Conservation (phyloP, 2,888 invertebrate species). For the Boloria selene region DNA sequence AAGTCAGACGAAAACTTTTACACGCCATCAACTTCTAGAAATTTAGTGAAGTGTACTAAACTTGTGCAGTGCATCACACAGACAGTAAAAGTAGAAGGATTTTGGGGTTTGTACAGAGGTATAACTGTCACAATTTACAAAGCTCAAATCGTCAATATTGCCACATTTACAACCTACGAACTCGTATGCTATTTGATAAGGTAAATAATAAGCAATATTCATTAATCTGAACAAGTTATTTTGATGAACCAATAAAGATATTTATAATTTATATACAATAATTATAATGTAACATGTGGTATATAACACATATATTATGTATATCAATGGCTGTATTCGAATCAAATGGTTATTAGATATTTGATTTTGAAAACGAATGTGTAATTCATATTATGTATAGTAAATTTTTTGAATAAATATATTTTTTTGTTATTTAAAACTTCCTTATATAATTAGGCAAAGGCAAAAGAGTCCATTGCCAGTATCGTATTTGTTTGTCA, state of each 20-base stretch:
- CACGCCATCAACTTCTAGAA: constrained; percentile 50
- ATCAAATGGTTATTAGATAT: neutral
- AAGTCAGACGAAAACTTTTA: constrained; percentile 46
- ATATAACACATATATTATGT: too few species aligned
- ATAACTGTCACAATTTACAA: constrained; percentile 64
- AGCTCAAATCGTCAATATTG: constrained; percentile 61
- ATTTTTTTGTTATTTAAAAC: neutral
- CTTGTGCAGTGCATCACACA: constrained; percentile 52
- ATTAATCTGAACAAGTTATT: neutral
- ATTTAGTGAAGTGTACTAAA: constrained; percentile 53
- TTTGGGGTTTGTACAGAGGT: constrained; percentile 61
- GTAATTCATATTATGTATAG: constrained; percentile 6
- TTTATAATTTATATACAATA: too few species aligned
- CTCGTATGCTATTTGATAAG: constrained; percentile 57
- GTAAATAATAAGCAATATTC: constrained; percentile 41
- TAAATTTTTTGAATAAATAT: neutral
- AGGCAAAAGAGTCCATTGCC: too few species aligned
- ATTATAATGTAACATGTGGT: too few species aligned
- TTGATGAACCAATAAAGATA: too few species aligned
- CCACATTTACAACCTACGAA: constrained; percentile 67
- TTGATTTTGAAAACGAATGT: neutral
- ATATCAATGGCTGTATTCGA: too few species aligned
- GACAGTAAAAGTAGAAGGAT: constrained; percentile 54
- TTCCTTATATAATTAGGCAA: neutral
- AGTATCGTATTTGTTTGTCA: too few species aligned